Conservation (phyloP, 2,797 vertebrate genomes). For the Tolypeutes matacus region DNA sequence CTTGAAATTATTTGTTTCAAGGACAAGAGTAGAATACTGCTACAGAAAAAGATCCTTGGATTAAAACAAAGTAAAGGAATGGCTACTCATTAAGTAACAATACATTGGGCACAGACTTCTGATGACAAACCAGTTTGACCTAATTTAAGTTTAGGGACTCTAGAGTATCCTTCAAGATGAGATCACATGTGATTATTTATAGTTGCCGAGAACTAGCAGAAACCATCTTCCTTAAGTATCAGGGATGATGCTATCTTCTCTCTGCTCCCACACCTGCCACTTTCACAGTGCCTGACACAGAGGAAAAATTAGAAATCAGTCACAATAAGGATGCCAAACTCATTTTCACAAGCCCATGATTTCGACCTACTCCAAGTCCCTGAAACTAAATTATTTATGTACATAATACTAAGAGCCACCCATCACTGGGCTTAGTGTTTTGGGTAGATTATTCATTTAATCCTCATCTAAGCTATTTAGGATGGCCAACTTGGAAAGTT, state of each 20-base stretch:
- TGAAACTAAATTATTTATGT: neutral
- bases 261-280: neutral
- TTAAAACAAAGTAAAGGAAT: neutral
- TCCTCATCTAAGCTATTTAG: neutral
- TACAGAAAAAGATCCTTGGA: neutral
- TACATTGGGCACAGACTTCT: neutral
- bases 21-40: neutral
- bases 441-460: slow-evolving; percentile 34
- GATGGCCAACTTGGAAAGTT: neutral
- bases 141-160: slow-evolving; percentile 1
- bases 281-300: neutral
- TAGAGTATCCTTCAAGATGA: neutral
- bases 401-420: neutral
- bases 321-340: neutral
- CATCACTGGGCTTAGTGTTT: neutral
- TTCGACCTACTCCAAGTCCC: neutral
- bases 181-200: neutral
- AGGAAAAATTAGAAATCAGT: neutral
- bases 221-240: neutral
- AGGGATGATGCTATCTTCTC: neutral
- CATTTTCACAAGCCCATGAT: neutral
- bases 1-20: neutral
- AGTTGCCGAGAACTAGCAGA: neutral
- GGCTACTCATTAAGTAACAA: neutral
- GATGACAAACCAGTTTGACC: neutral